Evolutionary conservation across 2,797 vertebrate species (phyloP), one percentile per base, ranked within the genome.

Genomic region (Argentina silus): DNA sequence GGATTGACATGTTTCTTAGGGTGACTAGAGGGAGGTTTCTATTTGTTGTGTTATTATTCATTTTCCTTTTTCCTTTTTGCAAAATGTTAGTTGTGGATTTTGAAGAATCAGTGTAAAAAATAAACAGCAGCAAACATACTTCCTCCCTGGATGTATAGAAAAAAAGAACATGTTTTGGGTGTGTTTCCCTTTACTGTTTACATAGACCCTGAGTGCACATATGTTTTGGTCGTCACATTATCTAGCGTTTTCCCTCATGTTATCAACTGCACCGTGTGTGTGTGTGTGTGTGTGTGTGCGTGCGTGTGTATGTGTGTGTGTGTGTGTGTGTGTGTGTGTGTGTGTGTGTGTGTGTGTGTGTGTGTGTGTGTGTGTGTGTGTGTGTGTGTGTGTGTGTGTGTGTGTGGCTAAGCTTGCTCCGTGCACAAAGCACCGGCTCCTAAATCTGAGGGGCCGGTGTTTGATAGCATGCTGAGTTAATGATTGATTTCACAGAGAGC

Each of bases 401-500:
- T 73, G 65, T 23, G 17, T 61, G 55, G 61, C 68, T 75, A 70
- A 77, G 67, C 66, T 21, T 8, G 59, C 66, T 72, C 47, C 50
- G 59, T 69, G 72, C 81, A 81, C 77, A 70, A 72, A 64, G 73
- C 75, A 55, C 78, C 67, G 12, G 67, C 83, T 79, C 80, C 82
- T 47, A 48, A 81, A 81, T 69, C 53, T 53, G 63, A 1, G 45
- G 79, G 77, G 72, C 78, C 75, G 23, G 63, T 80, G 84, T 88
- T 82, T 89, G 81, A 83, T 85, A 75, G 91, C 91, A 88, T 90
- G 90, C 82, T 83, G 88, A 90, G 87, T 89, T 81, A 85, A 84
- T 86, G 88, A 69, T 86, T 85, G 63, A 88, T 86, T 91, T 92
- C 89, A 88, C 86, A 80, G 77, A 59, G 75, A 79, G 87, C 86